These are phyloP conservation scores for Pao palembangensis DNA, from an alignment of 2,113 vertebrate genomes.

Conservation along the genomic window DNA sequence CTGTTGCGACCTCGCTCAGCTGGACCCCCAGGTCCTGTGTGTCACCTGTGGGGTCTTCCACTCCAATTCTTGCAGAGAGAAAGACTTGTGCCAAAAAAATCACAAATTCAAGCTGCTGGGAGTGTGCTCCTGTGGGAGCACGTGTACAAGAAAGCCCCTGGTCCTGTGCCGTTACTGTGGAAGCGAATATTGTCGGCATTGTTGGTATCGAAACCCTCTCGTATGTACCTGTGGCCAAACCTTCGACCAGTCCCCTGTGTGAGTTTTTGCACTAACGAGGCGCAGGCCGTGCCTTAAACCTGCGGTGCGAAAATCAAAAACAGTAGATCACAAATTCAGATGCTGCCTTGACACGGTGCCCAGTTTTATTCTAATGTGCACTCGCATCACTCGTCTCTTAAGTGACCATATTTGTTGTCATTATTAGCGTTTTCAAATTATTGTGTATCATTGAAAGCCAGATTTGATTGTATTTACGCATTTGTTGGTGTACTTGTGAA, in stretches of 20 bases:
- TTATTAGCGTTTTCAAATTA: not conserved
- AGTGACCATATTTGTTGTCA: slow-evolving; percentile 21
- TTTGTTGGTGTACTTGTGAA: not conserved
- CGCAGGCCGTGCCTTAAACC: slow-evolving; percentile 50
- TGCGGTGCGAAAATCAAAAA: not conserved
- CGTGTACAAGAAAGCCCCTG: slow-evolving; percentile 28
- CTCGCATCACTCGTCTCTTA: not conserved
- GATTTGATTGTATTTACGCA: not conserved
- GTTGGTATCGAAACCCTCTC: slow-evolving; percentile 62
- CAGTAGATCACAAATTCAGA: slow-evolving; percentile 2
- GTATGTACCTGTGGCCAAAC: slow-evolving; percentile 59
- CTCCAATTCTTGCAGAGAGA: slow-evolving; percentile 11
- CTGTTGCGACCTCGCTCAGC: slow-evolving; percentile 39
- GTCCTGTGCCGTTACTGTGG: slow-evolving; percentile 66
- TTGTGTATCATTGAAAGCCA: not conserved
- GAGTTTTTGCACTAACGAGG: slow-evolving; percentile 20
- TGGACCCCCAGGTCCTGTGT: slow-evolving; percentile 48
- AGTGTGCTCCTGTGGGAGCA: slow-evolving; percentile 26
- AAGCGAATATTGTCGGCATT: slow-evolving; percentile 42
- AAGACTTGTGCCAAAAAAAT: not conserved
- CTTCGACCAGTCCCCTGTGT: slow-evolving; percentile 53
- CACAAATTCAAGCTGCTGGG: slow-evolving; percentile 20
- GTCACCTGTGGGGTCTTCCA: slow-evolving; percentile 59
- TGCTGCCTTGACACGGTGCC: slow-evolving; percentile 32
- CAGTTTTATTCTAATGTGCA: slow-evolving; percentile 1